Base-by-base conservation (phyloP, 2,113 vertebrate genomes). In the Parus major region DNA sequence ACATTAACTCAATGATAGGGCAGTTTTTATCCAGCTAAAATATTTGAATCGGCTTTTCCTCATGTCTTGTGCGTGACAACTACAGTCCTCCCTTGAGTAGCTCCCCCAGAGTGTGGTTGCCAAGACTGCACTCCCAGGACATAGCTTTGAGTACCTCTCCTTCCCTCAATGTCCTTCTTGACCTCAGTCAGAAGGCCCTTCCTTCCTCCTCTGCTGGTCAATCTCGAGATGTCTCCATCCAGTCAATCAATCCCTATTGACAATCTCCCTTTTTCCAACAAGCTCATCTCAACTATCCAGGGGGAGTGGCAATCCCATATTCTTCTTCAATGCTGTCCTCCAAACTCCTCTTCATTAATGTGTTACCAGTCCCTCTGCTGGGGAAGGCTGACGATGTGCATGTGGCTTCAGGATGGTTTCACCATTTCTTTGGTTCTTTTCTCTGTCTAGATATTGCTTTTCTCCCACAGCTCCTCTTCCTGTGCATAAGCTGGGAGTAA, bases 31-130 rank as follows among this genome's bases (percentile, higher is more conserved):
- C 59, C 72, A 84, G 69, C 64, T 95, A 11, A 66, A 80, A 56
- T 66, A 86, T 84, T 90, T 92, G 59, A 81, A 52, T 36, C 46
- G 44, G 25, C 35, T 95, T 82, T 81, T 61, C 44, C 71, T 90
- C 0, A 0, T 5, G 2, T 92, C 86, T 78, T 60, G 66, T 94
- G 33, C 0, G 0, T 82, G 47, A 78, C 41, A 91, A 24, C 72
- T 23, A 4, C 35, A 66, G 66, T 59, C n/a, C 50, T 95, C 42
- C 63, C 79, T 66, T 50, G 31, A 16, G 27, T 71, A 86, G 46
- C 80, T 94, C 46, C 86, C 47, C 56, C 29, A 15, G 68, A 57
- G 11, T 1, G 29, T 31, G 24, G 21, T 35, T 94, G 76, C 88
- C 88, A 90, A 77, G 76, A 59, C 2, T 53, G 33, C 9, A 2